These are phyloP conservation scores for Callosobruchus maculatus DNA, from an alignment of 2,888 invertebrate species.

Conservation along the genomic window DNA sequence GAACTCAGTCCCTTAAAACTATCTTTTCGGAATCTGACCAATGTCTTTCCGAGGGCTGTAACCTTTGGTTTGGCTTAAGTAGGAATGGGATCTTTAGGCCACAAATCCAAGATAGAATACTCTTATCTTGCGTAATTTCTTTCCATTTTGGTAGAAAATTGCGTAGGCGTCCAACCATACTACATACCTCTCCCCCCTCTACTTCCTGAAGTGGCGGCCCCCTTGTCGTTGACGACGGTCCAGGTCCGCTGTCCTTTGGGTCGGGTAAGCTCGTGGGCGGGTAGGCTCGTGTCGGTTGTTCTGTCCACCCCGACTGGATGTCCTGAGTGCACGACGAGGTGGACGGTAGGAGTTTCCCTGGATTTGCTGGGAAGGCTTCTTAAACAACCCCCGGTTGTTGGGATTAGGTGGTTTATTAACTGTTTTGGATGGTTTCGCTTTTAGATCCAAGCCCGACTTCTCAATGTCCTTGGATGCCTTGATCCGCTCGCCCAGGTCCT, in stretches of 20 bases:
- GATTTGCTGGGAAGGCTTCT: background rate
- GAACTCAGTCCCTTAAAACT: background rate
- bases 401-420: background rate
- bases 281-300: background rate
- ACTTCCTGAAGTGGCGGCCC: background rate
- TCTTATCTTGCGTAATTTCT: slow-evolving; percentile 3
- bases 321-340: slow-evolving; percentile 10
- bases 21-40: slow-evolving; percentile 2
- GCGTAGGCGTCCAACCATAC: background rate
- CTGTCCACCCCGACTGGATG: slow-evolving; percentile 11
- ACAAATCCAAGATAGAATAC: slow-evolving; percentile 6
- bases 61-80: slow-evolving; percentile 1
- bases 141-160: slow-evolving; percentile 4
- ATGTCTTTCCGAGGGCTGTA: background rate
- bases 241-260: background rate
- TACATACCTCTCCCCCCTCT: background rate
- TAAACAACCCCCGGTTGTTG: background rate
- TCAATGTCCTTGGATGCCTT: slow-evolving; percentile 11
- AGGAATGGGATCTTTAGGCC: slow-evolving; percentile 5
- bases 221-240: background rate
- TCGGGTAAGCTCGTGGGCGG: background rate
- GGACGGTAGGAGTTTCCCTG: slow-evolving; percentile 13
- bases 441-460: slow-evolving; percentile 8
- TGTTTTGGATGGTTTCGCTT: slow-evolving; percentile 3
- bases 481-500: slow-evolving; percentile 10